Percentiles rank a stretch among this genome's conserved stretches.
Evolutionary conservation across 1,140 invertebrate species (phyloP).

Genomic region (Coenobita brevimanus): DNA sequence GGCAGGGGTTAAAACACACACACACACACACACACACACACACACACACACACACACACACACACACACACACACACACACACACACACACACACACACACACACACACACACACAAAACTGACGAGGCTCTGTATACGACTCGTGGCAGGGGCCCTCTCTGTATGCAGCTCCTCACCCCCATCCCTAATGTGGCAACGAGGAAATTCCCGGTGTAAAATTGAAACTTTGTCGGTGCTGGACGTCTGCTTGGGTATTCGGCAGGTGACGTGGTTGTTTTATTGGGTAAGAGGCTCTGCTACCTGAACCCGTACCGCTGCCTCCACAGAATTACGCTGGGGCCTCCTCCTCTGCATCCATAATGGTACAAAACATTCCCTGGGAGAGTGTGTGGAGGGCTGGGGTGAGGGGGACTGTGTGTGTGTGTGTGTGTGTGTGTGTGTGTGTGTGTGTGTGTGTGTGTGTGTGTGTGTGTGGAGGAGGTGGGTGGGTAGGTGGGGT

Average conservation of each 20-base stretch:
- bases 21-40: no score
- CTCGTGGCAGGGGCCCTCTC: no score
- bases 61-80: no score
- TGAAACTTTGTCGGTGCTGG: conserved; percentile 36
- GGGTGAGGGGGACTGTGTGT: not conserved
- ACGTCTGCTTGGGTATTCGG: conserved; percentile 46
- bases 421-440: not conserved
- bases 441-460: no score
- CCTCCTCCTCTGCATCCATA: conserved; percentile 32
- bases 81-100: no score
- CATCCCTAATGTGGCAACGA: conserved; percentile 46
- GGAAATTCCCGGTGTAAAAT: conserved; percentile 49
- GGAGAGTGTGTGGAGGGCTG: not conserved
- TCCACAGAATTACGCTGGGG: conserved; percentile 26
- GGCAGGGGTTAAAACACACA: no score
- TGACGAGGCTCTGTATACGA: no score
- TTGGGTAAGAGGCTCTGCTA: conserved; percentile 40
- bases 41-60: no score
- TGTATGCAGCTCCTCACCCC: not conserved
- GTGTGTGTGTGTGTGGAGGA: no score
- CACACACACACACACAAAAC: no score
- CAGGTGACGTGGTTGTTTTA: conserved; percentile 39
- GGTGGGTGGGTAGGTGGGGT: no score
- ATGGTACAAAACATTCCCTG: conserved; percentile 3
- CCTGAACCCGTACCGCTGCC: conserved; percentile 33